Evolutionary conservation across 2,797 vertebrate species (phyloP).

Genomic region (Syncerus caffer): DNA sequence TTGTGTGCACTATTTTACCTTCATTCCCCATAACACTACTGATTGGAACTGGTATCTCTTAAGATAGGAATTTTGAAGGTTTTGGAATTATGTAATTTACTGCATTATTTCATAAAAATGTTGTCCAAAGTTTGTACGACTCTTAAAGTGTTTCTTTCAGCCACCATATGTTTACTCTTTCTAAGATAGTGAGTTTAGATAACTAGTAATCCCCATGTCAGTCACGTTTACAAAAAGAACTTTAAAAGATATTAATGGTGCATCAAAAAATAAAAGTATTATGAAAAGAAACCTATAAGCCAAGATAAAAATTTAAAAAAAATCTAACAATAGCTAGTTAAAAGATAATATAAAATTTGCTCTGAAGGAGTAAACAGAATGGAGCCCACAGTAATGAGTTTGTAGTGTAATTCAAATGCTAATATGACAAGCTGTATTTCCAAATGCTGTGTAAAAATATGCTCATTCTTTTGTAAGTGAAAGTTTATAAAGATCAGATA

Average conservation of each 20-base stretch:
- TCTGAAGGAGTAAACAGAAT: background rate
- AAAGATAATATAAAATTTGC: background rate
- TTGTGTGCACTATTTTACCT: background rate
- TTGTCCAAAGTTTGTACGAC: background rate
- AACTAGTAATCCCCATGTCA: background rate
- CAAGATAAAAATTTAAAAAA: background rate
- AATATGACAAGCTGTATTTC: background rate
- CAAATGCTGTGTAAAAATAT: conserved; percentile 44
- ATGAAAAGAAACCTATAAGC: background rate
- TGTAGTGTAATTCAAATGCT: background rate
- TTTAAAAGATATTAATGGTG: background rate
- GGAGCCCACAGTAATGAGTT: background rate
- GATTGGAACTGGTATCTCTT: background rate
- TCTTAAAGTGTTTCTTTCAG: background rate
- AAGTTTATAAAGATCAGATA: conserved; percentile 47
- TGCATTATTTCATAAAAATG: background rate
- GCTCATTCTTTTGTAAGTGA: conserved; percentile 39
- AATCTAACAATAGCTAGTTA: background rate
- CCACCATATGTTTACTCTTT: background rate
- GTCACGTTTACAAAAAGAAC: background rate
- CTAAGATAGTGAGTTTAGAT: background rate
- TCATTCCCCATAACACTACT: background rate
- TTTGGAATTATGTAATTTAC: background rate
- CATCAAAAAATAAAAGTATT: background rate
- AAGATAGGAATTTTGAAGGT: background rate